phyloP scores from a whole-genome alignment of 2,888 invertebrate genomes.

The Meteorus colon region DNA sequence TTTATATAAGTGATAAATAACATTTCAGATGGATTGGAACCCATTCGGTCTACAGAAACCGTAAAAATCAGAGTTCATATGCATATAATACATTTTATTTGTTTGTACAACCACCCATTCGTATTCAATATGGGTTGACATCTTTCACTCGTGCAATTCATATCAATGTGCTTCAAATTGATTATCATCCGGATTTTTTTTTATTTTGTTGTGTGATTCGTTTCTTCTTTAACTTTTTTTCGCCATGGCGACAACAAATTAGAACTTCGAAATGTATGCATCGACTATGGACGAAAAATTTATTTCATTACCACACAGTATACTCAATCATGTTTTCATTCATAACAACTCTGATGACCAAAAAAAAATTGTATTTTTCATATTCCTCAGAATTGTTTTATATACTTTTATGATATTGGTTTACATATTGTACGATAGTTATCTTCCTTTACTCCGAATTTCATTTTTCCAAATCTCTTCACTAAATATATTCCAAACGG shows the following conservation, averaged over 20 bases:
- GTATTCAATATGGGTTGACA: constrained; percentile 34
- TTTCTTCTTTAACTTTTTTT: background rate
- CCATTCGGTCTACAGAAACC: background rate
- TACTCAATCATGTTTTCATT: background rate
- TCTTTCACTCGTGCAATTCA: constrained; percentile 32
- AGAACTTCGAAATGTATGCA: background rate
- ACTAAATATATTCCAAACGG: constrained; percentile 18
- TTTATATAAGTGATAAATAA: background rate
- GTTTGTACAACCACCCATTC: constrained; percentile 29
- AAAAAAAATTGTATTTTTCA: background rate
- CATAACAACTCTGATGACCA: background rate
- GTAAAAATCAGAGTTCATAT: background rate
- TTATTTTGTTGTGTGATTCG: background rate
- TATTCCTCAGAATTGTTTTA: background rate
- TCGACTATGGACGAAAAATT: background rate
- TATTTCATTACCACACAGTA: background rate
- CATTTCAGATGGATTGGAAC: background rate
- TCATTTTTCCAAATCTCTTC: background rate
- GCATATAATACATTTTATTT: background rate
- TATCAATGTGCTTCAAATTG: background rate
- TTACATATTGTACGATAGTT: background rate
- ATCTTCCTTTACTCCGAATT: too few species aligned
- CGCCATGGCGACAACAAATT: background rate
- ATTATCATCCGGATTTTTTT: background rate
- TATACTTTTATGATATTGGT: background rate